A percentile compares a stretch with the other conserved stretches of the same genome.
Evolutionary conservation across 2,113 vertebrate genomes (phyloP).

Genomic region (Pterocles gutturalis): DNA sequence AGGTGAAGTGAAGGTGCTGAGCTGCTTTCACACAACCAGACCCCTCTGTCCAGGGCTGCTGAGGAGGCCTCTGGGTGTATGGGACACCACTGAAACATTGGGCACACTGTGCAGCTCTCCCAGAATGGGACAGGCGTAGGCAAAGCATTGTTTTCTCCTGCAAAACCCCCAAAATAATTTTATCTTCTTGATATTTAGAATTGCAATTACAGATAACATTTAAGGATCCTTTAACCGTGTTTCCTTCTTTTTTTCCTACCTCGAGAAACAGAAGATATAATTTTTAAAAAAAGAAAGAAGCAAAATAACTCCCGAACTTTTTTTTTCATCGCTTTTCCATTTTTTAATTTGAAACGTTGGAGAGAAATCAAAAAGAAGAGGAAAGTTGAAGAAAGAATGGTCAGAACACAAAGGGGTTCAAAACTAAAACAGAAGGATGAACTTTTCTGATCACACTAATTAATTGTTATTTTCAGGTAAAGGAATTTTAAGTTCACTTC

Average conservation of each 20-base stretch:
- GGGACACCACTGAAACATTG: background rate
- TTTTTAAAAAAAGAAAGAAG: background rate
- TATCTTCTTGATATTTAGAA: background rate
- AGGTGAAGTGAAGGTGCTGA: background rate
- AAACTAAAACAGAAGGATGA: background rate
- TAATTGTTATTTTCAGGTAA: background rate
- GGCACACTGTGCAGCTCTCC: accelerated
- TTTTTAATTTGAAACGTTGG: background rate
- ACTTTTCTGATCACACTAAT: background rate
- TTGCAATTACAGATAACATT: background rate
- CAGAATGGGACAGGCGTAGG: background rate
- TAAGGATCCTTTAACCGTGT: background rate
- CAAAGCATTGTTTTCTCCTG: background rate
- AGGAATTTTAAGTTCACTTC: background rate
- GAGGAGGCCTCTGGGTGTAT: background rate
- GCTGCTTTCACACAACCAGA: background rate
- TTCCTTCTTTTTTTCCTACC: background rate
- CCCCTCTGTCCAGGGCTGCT: background rate
- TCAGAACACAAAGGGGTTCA: background rate
- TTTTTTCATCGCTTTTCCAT: background rate
- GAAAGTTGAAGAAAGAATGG: background rate
- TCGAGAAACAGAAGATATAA: background rate
- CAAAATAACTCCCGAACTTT: background rate
- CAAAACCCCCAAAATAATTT: accelerated
- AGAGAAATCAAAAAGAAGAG: background rate